These are phyloP conservation scores for Atrichornis clamosus DNA, from an alignment of 2,113 vertebrate species.

Conservation along the genomic window DNA sequence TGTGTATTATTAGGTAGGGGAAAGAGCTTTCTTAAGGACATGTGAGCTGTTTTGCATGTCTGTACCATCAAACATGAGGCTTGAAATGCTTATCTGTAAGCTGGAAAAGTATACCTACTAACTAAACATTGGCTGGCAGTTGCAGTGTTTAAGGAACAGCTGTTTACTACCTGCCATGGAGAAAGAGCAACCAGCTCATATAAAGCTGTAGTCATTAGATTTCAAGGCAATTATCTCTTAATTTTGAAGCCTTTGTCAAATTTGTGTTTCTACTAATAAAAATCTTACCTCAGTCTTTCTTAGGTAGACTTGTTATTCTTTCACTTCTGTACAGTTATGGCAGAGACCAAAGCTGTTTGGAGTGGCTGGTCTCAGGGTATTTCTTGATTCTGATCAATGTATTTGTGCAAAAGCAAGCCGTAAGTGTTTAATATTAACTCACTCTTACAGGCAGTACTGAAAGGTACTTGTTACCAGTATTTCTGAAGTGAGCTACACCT, in stretches of 20 bases:
- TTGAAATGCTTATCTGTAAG: not conserved
- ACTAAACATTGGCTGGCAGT: not conserved
- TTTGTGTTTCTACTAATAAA: not conserved
- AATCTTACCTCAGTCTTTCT: not conserved
- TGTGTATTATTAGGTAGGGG: not conserved
- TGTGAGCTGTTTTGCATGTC: accelerated
- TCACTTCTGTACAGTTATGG: not conserved
- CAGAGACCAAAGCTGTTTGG: not conserved
- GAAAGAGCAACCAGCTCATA: not conserved
- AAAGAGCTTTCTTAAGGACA: not conserved
- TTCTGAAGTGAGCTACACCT: not conserved
- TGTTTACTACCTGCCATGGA: not conserved
- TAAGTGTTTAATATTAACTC: not conserved
- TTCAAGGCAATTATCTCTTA: not conserved
- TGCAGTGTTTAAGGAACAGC: not conserved
- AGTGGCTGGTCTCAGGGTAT: not conserved
- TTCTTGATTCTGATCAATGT: not conserved
- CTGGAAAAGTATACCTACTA: not conserved
- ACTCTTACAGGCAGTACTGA: not conserved
- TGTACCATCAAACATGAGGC: not conserved
- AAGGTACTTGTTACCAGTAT: not conserved
- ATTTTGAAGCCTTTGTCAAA: not conserved
- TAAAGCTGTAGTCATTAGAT: not conserved
- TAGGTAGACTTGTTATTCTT: not conserved
- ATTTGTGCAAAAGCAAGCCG: not conserved